A percentile compares a stretch with the other conserved stretches of the same genome.
phyloP scores from a whole-genome alignment of 1,140 invertebrate species.

The Drosophila repleta region DNA sequence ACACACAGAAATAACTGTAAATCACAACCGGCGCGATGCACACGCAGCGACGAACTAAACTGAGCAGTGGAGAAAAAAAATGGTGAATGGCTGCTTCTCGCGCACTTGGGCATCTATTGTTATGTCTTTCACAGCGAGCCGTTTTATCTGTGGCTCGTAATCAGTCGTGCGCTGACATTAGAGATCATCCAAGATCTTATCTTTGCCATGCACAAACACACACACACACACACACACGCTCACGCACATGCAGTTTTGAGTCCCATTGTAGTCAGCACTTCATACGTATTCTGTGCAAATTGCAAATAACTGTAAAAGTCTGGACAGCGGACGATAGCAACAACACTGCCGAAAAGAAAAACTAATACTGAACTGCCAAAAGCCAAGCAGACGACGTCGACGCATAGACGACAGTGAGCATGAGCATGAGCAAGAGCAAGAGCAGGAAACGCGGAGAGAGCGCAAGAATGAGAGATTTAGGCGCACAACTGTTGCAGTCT shows the following conservation, averaged over 20 bases:
- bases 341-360: constrained; percentile 32
- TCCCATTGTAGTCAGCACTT: constrained; percentile 3
- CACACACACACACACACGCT: background rate
- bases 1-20: constrained; percentile 12
- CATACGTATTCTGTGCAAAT: constrained; percentile 16
- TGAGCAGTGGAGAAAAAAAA: constrained; percentile 29
- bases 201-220: constrained; percentile 14
- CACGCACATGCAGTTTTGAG: constrained; percentile 27
- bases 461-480: background rate
- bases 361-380: constrained; percentile 29
- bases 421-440: too few relatives aligned
- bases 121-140: constrained; percentile 10
- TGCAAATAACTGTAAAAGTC: constrained; percentile 10
- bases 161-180: constrained; percentile 40
- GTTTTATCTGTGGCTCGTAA: constrained; percentile 34
- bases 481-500: background rate
- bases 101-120: constrained; percentile 24
- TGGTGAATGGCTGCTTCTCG: constrained; percentile 27
- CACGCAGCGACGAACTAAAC: constrained; percentile 33
- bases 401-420: too few relatives aligned
- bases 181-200: constrained; percentile 61
- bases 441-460: background rate
- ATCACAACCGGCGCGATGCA: constrained; percentile 37
- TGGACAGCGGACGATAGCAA: constrained; percentile 15
- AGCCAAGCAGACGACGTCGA: constrained; percentile 13